These are phyloP conservation scores for Alcedo atthis DNA, from an alignment of 2,797 vertebrate genomes.

Conservation along the genomic window DNA sequence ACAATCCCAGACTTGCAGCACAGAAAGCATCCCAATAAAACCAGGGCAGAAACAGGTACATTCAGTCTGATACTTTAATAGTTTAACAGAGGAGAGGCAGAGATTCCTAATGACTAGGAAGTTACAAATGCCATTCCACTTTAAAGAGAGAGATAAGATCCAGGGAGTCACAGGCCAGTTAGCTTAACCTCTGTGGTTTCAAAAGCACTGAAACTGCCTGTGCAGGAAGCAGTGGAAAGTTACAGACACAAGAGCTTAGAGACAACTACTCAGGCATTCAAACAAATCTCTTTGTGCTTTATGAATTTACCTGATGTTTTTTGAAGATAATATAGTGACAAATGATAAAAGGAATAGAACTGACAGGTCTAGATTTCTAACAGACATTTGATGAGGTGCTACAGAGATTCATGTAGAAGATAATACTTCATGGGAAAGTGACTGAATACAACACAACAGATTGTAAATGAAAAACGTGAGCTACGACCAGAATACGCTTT, in stretches of 20 bases:
- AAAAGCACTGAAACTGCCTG: slow-evolving; percentile 48
- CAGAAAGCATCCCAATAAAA: slow-evolving; percentile 15
- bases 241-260: slow-evolving; percentile 48
- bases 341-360: slow-evolving; percentile 55
- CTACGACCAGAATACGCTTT: background rate
- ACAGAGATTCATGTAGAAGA: slow-evolving; percentile 45
- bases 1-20: background rate
- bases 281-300: slow-evolving; percentile 40
- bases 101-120: slow-evolving; percentile 59
- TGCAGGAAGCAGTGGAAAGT: slow-evolving; percentile 36
- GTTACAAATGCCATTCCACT: slow-evolving; percentile 62
- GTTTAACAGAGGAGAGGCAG: slow-evolving; percentile 7
- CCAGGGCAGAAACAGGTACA: slow-evolving; percentile 15
- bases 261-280: slow-evolving; percentile 33
- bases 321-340: slow-evolving; percentile 62
- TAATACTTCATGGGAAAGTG: slow-evolving; percentile 50
- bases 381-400: slow-evolving; percentile 56
- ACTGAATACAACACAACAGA: slow-evolving; percentile 25
- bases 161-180: slow-evolving; percentile 44
- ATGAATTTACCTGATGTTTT: slow-evolving; percentile 66
- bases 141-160: slow-evolving; percentile 60
- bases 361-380: slow-evolving; percentile 46
- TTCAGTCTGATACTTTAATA: slow-evolving; percentile 23
- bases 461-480: slow-evolving; percentile 28
- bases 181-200: slow-evolving; percentile 63